phyloP scores from a whole-genome alignment of 1,140 invertebrate species.

The Oryzaephilus surinamensis region DNA sequence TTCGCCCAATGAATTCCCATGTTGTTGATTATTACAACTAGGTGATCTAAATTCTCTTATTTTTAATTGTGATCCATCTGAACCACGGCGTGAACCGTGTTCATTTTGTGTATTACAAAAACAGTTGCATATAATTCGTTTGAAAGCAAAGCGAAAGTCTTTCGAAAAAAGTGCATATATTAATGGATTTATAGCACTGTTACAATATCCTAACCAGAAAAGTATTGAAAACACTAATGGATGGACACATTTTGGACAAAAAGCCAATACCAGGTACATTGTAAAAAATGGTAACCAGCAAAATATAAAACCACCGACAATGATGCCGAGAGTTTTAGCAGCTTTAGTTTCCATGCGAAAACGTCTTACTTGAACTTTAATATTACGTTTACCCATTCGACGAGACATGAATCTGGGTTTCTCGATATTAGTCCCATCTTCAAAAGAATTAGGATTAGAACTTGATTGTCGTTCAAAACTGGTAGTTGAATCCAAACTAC shows the following conservation, averaged over 20 bases:
- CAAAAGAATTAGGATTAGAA: constrained; percentile 41
- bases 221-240: constrained; percentile 78
- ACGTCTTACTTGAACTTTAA: constrained; percentile 66
- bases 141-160: constrained; percentile 87
- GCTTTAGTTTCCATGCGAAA: constrained; percentile 89
- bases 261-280: constrained; percentile 77
- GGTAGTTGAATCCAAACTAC: too few species aligned
- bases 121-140: constrained; percentile 78
- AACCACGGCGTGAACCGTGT: constrained; percentile 44
- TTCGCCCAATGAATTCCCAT: constrained; percentile 38
- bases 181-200: constrained; percentile 88
- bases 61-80: constrained; percentile 52
- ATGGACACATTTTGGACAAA: constrained; percentile 70
- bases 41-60: constrained; percentile 39
- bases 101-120: constrained; percentile 45
- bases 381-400: constrained; percentile 72
- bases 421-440: constrained; percentile 40
- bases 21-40: constrained; percentile 38
- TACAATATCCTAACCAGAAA: constrained; percentile 96
- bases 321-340: constrained; percentile 87
- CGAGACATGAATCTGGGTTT: constrained; percentile 56
- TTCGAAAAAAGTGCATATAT: constrained; percentile 88
- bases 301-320: constrained; percentile 85
- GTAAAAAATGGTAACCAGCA: constrained; percentile 96
- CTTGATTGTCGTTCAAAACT: constrained; percentile 29